A percentile compares a stretch with the other conserved stretches of the same genome.
phyloP scores from a whole-genome alignment of 2,888 invertebrate genomes.

The Melieria omissa region DNA sequence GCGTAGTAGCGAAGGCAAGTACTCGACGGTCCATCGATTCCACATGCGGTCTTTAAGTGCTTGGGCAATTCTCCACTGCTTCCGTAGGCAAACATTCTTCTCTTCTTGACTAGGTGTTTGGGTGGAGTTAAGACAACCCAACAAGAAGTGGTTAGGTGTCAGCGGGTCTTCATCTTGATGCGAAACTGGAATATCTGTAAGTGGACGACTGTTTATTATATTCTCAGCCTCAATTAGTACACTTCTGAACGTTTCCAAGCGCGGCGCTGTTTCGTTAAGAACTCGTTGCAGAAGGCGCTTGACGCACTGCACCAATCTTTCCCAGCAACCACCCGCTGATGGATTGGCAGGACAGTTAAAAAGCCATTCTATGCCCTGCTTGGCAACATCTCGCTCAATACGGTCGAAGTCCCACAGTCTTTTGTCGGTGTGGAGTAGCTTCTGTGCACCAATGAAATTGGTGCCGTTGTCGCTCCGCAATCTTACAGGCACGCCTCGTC shows the following conservation, averaged over 20 bases:
- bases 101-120: constrained; percentile 35
- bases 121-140: constrained; percentile 32
- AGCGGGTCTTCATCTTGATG: constrained; percentile 35
- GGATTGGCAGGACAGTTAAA: constrained; percentile 39
- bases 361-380: constrained; percentile 34
- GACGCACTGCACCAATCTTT: constrained; percentile 33
- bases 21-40: constrained; percentile 34
- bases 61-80: constrained; percentile 36
- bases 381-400: constrained; percentile 20
- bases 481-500: constrained; percentile 36
- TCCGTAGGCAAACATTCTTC: constrained; percentile 21
- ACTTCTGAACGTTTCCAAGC: constrained; percentile 39
- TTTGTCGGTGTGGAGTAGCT: constrained; percentile 19
- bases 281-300: constrained; percentile 31
- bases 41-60: constrained; percentile 34
- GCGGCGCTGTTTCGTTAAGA: constrained; percentile 28
- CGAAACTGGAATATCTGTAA: constrained; percentile 39
- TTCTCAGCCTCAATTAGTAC: constrained; percentile 41
- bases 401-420: constrained; percentile 31
- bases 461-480: constrained; percentile 39
- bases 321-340: constrained; percentile 47
- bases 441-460: constrained; percentile 34
- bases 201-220: constrained; percentile 39
- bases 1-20: constrained; percentile 34
- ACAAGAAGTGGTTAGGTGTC: constrained; percentile 41